Evolutionary conservation across 1,140 invertebrate species (phyloP).

Genomic region (Ceratina calcarata): DNA sequence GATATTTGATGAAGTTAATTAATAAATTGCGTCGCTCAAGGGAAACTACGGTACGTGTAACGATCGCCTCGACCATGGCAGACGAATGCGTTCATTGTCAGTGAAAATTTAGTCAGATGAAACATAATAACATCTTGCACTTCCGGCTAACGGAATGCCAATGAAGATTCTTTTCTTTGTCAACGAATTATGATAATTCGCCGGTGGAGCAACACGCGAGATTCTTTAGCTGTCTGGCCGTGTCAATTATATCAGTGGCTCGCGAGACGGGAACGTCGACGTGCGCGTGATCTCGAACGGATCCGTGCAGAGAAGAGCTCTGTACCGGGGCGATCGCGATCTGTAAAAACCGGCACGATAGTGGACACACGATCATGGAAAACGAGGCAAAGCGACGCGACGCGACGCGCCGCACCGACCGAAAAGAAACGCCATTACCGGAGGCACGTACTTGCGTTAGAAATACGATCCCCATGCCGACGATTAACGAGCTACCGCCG

Average conservation of each 20-base stretch:
- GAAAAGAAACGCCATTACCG: constrained; percentile 37
- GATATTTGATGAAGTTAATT: no score
- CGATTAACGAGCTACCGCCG: constrained; percentile 39
- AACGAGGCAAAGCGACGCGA: not conserved
- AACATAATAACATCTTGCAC: not conserved
- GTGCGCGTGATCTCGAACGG: constrained; percentile 28
- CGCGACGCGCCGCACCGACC: not conserved
- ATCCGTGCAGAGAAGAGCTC: not conserved
- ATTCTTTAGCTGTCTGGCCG: not conserved
- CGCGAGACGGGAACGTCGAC: constrained; percentile 14
- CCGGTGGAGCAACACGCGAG: not conserved
- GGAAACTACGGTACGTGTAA: no score
- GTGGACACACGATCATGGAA: constrained; percentile 23
- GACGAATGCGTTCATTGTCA: no score
- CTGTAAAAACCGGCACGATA: constrained; percentile 22
- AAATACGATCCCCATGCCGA: constrained; percentile 21
- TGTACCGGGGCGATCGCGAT: not conserved
- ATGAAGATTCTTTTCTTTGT: not conserved
- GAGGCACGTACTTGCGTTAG: constrained; percentile 37
- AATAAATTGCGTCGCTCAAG: no score
- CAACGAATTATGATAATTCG: constrained; percentile 23
- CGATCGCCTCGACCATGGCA: no score
- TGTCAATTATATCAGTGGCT: constrained; percentile 21
- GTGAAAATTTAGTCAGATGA: no score
- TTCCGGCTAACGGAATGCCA: constrained; percentile 7